Conservation (phyloP, 2,888 invertebrate species). For the Andricus curvator region DNA sequence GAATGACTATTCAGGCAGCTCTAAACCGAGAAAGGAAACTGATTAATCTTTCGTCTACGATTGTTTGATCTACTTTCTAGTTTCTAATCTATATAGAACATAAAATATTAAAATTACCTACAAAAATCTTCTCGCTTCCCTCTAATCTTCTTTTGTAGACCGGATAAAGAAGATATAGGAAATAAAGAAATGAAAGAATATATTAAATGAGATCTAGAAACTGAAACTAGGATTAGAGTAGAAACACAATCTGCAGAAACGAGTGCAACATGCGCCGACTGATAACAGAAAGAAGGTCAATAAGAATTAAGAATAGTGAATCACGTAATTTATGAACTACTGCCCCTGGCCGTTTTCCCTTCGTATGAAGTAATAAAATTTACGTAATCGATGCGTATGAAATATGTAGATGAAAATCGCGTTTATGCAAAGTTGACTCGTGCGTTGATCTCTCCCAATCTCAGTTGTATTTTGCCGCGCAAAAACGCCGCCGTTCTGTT, state of each 20-base stretch:
- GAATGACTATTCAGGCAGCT: background rate
- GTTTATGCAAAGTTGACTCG: slow-evolving; percentile 28
- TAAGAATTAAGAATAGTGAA: slow-evolving; percentile 8
- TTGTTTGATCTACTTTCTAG: slow-evolving; percentile 31
- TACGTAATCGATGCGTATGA: slow-evolving; percentile 17
- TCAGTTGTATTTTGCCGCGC: slow-evolving; percentile 10
- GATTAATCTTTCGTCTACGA: slow-evolving; percentile 3
- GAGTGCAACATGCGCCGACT: background rate
- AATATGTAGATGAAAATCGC: slow-evolving; percentile 31
- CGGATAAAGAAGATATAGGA: background rate
- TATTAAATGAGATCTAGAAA: background rate
- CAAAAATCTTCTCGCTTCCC: background rate
- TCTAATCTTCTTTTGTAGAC: background rate
- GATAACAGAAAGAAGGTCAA: slow-evolving; percentile 34
- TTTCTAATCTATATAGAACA: slow-evolving; percentile 35
- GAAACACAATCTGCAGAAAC: background rate
- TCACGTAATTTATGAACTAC: slow-evolving; percentile 38
- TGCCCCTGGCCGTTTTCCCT: slow-evolving; percentile 41
- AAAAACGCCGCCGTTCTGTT: slow-evolving; percentile 20
- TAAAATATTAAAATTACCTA: slow-evolving; percentile 15
- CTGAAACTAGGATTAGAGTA: background rate
- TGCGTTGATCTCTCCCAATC: slow-evolving; percentile 27
- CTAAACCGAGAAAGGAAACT: slow-evolving; percentile 19
- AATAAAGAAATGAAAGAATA: background rate
- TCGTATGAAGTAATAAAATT: slow-evolving; percentile 15